Percentiles rank a stretch among this genome's conserved stretches.
Evolutionary conservation across 2,888 invertebrate species (phyloP).

Genomic region (Agrotis puta): DNA sequence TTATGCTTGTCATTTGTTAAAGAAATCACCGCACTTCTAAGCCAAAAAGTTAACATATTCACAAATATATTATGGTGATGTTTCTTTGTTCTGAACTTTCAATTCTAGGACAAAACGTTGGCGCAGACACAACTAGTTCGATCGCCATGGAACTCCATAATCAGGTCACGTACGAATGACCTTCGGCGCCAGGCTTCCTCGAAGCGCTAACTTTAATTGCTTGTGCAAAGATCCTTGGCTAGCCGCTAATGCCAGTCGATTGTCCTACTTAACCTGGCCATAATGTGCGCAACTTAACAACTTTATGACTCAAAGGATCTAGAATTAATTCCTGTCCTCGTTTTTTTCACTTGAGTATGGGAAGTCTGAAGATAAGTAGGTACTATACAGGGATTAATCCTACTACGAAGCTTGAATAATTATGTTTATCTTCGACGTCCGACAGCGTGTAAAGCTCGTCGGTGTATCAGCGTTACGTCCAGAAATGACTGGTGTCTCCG

Average conservation of each 20-base stretch:
- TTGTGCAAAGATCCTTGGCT: slow-evolving; percentile 51
- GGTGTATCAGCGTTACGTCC: slow-evolving; percentile 65
- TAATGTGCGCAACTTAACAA: slow-evolving; percentile 30
- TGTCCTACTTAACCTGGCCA: slow-evolving; percentile 50
- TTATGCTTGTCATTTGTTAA: slow-evolving; percentile 22
- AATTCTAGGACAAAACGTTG: slow-evolving; percentile 69
- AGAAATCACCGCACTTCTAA: slow-evolving; percentile 19
- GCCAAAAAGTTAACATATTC: slow-evolving; percentile 22
- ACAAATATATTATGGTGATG: slow-evolving; percentile 45
- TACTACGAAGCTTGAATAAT: slow-evolving; percentile 53
- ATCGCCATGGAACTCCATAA: slow-evolving; percentile 74
- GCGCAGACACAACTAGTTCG: slow-evolving; percentile 66
- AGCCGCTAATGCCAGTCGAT: slow-evolving; percentile 45
- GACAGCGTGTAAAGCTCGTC: slow-evolving; percentile 59
- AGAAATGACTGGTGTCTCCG: slow-evolving; percentile 74
- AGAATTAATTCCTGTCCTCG: slow-evolving; percentile 1
- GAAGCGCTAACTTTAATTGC: slow-evolving; percentile 65
- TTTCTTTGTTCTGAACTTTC: slow-evolving; percentile 68
- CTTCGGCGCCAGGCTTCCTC: slow-evolving; percentile 71
- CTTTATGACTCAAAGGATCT: slow-evolving; percentile 26
- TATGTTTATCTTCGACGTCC: slow-evolving; percentile 47
- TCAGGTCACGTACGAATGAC: slow-evolving; percentile 77
- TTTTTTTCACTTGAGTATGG: slow-evolving; percentile 4
- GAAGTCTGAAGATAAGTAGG: slow-evolving; percentile 13
- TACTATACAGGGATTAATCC: slow-evolving; percentile 7